A percentile compares a stretch with the other conserved stretches of the same genome.
Evolutionary conservation across 2,797 vertebrate genomes (phyloP).

Genomic region (Carapus acus): DNA sequence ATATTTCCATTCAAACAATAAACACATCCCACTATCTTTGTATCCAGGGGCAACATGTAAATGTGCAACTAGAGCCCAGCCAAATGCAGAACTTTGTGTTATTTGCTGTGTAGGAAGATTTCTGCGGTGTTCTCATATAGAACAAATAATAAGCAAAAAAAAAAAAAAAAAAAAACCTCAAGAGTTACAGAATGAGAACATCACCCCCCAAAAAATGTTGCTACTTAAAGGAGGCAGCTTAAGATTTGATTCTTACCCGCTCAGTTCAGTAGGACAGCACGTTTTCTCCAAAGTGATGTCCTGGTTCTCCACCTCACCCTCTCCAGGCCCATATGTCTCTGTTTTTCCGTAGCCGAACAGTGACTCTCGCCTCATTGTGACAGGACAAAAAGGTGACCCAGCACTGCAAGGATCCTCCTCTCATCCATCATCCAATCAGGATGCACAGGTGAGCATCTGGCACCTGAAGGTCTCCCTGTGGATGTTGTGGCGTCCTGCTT

Average conservation of each 20-base stretch:
- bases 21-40: not conserved
- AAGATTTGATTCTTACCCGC: conserved; percentile 38
- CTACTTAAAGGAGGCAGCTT: not conserved
- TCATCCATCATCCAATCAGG: conserved; percentile 62
- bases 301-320: conserved; percentile 8
- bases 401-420: conserved; percentile 56
- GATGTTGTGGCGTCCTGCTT: conserved; percentile 19
- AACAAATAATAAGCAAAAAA: no score
- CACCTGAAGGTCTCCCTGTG: conserved; percentile 34
- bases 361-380: conserved; percentile 32
- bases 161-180: no score
- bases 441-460: conserved; percentile 29
- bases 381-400: conserved; percentile 50
- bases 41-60: conserved; percentile 27
- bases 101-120: not conserved
- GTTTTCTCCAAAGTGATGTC: conserved; percentile 3
- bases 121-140: not conserved
- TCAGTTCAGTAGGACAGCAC: not conserved
- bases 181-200: not conserved
- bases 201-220: not conserved
- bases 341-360: conserved; percentile 17
- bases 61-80: not conserved
- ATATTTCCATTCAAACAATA: conserved; percentile 2
- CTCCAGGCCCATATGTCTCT: conserved; percentile 2
- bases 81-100: conserved; percentile 1